Percentiles rank a stretch among this genome's conserved stretches.
phyloP scores from a whole-genome alignment of 2,888 invertebrate species.

The Dinocampus coccinellae region DNA sequence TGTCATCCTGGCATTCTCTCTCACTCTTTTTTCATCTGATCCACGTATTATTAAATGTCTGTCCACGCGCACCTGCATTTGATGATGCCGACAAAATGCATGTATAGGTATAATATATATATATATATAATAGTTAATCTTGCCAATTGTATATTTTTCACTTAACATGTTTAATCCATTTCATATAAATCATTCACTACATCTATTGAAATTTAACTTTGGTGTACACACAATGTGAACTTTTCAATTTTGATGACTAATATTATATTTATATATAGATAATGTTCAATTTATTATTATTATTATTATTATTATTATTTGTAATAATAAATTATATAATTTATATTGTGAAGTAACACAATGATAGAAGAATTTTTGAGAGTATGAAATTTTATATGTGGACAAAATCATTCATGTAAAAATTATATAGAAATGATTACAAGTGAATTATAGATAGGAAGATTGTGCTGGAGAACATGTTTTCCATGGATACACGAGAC shows the following conservation, averaged over 20 bases:
- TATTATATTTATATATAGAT: too few relatives aligned
- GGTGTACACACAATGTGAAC: too few relatives aligned
- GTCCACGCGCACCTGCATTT: conserved; percentile 51
- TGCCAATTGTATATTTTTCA: background rate
- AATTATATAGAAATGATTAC: background rate
- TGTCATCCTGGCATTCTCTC: conserved; percentile 6
- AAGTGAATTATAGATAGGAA: background rate
- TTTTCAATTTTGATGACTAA: too few relatives aligned
- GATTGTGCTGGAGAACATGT: conserved; percentile 8
- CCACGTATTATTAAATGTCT: conserved; percentile 50
- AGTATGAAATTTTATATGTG: background rate
- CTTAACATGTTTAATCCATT: background rate
- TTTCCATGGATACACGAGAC: conserved; percentile 2
- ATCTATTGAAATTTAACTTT: background rate
- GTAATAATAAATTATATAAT: too few relatives aligned
- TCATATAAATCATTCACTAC: background rate
- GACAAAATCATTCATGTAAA: background rate
- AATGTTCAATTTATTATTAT: too few relatives aligned
- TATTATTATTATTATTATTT: too few relatives aligned
- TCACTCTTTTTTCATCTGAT: conserved; percentile 54
- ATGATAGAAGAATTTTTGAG: background rate
- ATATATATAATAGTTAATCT: background rate
- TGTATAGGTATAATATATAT: background rate
- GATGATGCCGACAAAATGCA: conserved; percentile 10
- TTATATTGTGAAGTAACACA: too few relatives aligned